A percentile compares a stretch with the other conserved stretches of the same genome.
Conservation (phyloP, 2,888 invertebrate genomes). For the Dynastes tityus region DNA sequence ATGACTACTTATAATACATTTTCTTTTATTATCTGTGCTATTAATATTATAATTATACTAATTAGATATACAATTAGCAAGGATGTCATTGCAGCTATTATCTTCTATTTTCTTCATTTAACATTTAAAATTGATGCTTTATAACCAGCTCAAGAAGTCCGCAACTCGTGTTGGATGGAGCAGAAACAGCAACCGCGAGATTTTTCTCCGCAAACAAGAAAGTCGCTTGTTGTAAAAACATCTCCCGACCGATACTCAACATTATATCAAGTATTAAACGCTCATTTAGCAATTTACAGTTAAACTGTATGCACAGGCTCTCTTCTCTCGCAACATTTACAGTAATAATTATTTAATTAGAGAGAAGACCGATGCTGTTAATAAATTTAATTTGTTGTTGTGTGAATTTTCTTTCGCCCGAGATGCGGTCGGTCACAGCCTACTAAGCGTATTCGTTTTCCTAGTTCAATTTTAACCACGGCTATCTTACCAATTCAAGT, state of each 20-base stretch:
- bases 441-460: slow-evolving; percentile 25
- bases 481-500: slow-evolving; percentile 6
- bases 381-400: slow-evolving; percentile 34
- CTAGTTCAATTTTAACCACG: background rate
- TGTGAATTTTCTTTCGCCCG: slow-evolving; percentile 29
- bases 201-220: slow-evolving; percentile 9
- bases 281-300: slow-evolving; percentile 29
- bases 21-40: too few species aligned
- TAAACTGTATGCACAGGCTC: slow-evolving; percentile 22
- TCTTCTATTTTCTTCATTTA: too few species aligned
- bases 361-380: slow-evolving; percentile 29
- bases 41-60: too few species aligned
- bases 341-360: slow-evolving; percentile 44
- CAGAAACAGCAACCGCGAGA: slow-evolving; percentile 3
- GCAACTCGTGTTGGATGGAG: background rate
- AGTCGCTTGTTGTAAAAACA: background rate
- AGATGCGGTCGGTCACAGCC: slow-evolving; percentile 41
- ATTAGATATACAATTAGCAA: too few species aligned
- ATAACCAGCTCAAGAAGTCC: background rate
- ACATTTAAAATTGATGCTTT: background rate
- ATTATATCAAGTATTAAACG: slow-evolving; percentile 15
- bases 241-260: background rate
- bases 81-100: too few species aligned
- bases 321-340: slow-evolving; percentile 29
- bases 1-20: too few species aligned